Percentiles rank a stretch among this genome's conserved stretches.
phyloP scores from a whole-genome alignment of 1,140 invertebrate genomes.

The Philopotamus ludificatus region DNA sequence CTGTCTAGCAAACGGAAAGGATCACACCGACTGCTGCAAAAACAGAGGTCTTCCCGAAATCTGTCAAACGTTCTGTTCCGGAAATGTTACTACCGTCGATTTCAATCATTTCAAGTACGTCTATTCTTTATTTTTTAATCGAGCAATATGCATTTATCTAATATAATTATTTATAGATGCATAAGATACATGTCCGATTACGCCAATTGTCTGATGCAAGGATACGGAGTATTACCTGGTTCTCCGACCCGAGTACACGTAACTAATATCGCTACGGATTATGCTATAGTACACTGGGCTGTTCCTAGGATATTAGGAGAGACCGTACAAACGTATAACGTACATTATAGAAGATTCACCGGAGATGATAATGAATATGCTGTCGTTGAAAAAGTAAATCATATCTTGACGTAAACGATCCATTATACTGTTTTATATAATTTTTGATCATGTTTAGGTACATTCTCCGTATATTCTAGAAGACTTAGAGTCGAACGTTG shows the following conservation, averaged over 20 bases:
- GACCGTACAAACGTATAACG: constrained; percentile 69
- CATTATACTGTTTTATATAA: background rate
- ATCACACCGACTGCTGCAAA: constrained; percentile 78
- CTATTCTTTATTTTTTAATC: constrained; percentile 41
- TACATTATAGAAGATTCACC: constrained; percentile 60
- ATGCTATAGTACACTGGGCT: constrained; percentile 77
- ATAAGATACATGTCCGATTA: constrained; percentile 77
- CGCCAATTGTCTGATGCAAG: constrained; percentile 76
- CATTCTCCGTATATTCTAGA: constrained; percentile 74
- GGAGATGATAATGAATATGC: constrained; percentile 49
- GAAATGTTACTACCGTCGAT: constrained; percentile 73
- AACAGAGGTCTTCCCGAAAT: constrained; percentile 68
- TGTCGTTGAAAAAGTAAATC: constrained; percentile 24
- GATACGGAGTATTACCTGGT: constrained; percentile 76
- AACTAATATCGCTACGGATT: constrained; percentile 70
- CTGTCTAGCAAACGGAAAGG: constrained; percentile 75
- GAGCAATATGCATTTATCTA: background rate
- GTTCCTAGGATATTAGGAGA: constrained; percentile 66
- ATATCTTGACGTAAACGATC: too few species aligned
- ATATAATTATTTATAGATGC: constrained; percentile 58
- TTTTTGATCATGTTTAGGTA: constrained; percentile 48
- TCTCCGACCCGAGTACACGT: constrained; percentile 67
- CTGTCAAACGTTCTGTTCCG: constrained; percentile 74
- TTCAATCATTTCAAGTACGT: constrained; percentile 81
- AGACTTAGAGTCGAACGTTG: constrained; percentile 66